These are phyloP conservation scores for Rhopalosiphum maidis DNA, from an alignment of 1,140 invertebrate genomes.

Conservation along the genomic window DNA sequence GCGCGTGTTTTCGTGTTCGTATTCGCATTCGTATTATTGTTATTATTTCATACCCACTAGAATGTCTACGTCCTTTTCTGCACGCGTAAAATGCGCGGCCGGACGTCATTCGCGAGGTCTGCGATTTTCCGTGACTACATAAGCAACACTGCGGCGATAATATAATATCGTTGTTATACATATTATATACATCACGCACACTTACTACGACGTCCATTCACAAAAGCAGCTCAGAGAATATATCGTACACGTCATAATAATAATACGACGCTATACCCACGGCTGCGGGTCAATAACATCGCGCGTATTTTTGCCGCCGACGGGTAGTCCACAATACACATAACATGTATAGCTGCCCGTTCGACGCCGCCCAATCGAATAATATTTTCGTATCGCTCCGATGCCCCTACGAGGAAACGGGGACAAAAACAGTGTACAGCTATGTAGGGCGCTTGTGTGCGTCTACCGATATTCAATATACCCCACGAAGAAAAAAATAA, in stretches of 20 bases:
- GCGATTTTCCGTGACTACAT: too few species aligned
- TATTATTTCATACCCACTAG: slow-evolving; percentile 1
- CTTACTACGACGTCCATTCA: not conserved
- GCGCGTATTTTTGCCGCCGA: not conserved
- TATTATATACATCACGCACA: not conserved
- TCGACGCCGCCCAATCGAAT: not conserved
- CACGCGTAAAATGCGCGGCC: not conserved
- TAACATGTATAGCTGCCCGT: not conserved
- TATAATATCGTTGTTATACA: not conserved
- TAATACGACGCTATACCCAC: too few species aligned
- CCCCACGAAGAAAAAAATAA: too few species aligned
- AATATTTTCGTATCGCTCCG: not conserved
- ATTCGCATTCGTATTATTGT: not conserved
- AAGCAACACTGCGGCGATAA: not conserved
- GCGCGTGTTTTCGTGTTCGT: not conserved
- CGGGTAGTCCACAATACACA: not conserved
- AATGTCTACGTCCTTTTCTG: not conserved
- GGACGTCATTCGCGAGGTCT: not conserved
- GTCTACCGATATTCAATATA: too few species aligned
- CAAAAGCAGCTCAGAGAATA: not conserved
- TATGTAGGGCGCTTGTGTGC: too few species aligned
- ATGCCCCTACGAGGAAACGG: not conserved
- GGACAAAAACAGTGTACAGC: too few species aligned
- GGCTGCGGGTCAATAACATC: not conserved
- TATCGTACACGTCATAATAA: not conserved